Base-by-base conservation (phyloP, 2,888 invertebrate genomes). In the Parnassius smintheus region DNA sequence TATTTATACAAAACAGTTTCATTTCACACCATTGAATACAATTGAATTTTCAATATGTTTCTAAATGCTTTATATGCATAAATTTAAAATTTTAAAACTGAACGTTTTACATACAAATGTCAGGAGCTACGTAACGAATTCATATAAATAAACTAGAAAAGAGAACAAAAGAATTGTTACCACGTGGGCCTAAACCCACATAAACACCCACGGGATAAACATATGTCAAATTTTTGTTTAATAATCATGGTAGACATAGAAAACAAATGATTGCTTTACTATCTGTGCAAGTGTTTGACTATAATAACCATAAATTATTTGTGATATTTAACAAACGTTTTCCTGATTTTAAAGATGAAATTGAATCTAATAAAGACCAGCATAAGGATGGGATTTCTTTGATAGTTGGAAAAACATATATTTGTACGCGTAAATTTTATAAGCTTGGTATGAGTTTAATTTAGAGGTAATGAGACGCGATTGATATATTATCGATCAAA, bases 151-250 rank as follows among this genome's bases (percentile, higher is more conserved):
- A 74, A 77, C 75, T 75, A 73, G 76, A 78, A 77, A 77, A 73
- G 72, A 70, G 78, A 84, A 86, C 87, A 86, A 88, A 85, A 82
- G 83, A 83, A 83, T 80, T 78, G 77, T 74, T 59, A 71, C 74
- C 80, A 82, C 74, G 82, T 82, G 80, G 81, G 76, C 68, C 65
- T 71, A 70, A 55, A 66, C 81, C 80, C 79, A 86, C 85, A 80
- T 79, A 67, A 9, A 80, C 85, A 75, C 87, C 86, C 75, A 87
- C 87, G 72, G 59, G 49, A 63, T 64, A 65, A 62, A 63, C 67
- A 70, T 77, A 78, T 78, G 82, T 85, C 81, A 80, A 85, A 80
- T 78, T 79, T 81, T 76, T 79, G 78, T 83, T 75, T 83, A 82
- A 84, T 85, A 85, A 82, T 81, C 76, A 71, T 81, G 75, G 72